Base-by-base conservation (phyloP, 2,888 invertebrate genomes). In the Sinohyriopsis cumingii region DNA sequence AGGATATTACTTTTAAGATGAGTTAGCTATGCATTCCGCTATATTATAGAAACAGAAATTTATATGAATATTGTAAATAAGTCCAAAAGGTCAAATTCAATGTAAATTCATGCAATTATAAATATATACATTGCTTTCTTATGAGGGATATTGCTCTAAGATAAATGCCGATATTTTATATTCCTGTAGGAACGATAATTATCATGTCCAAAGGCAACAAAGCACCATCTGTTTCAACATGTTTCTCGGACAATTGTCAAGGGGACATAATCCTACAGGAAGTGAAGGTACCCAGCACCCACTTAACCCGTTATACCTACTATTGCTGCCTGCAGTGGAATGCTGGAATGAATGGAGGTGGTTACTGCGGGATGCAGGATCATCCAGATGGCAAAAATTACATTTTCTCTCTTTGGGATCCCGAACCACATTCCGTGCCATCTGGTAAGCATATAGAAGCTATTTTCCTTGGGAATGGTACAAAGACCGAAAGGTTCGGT, bases 191-290 rank as follows among this genome's bases (percentile, higher is more conserved):
- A 28, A 5, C 28, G 5, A 28, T 28, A 28, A 28, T 28, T 28
- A 28, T 28, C 28, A 28, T 28, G 28, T 28, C 28, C 28, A 28
- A 28, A 22, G 76, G 76, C n/a, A 73, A 72, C 57, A 63, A 72
- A 67, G 78, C 78, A 12, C 78, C 78, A 15, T 76, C 74, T 3
- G 63, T 76, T 9, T 64, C 63, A 18, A 60, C 72, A 15, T 59
- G 28, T 18, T 78, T 65, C 57, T 18, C 69, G 15, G 65, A 78
- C 61, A 3, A 33, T 7, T 64, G 33, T 19, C 59, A 63, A 18
- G 76, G 75, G 0, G 76, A 78, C 59, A 76, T 78, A 19, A 67
- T 78, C 18, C 55, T 74, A 53, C 72, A 78, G 18, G 71, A 75
- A 22, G 76, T 78, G 6, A 65, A 33, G 33, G 78, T 78, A 7